Evolutionary conservation across 2,888 invertebrate species (phyloP), one percentile per base, ranked within the genome.

Genomic region (Ophion ellenae): DNA sequence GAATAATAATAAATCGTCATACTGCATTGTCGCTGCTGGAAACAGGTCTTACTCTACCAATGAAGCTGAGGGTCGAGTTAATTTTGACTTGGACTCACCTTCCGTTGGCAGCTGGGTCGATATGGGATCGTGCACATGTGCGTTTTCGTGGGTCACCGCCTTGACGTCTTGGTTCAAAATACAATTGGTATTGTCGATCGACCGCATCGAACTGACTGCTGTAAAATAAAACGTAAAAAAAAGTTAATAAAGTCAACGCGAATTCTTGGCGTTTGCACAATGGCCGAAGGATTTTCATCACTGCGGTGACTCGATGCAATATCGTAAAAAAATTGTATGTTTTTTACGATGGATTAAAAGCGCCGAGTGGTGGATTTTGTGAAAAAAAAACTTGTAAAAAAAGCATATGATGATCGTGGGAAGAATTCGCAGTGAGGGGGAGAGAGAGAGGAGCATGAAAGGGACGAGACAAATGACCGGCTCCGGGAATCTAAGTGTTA

Each of bases 171-270:
- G 97, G 94, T 98, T 97, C 95, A 98, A 95, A 94, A 98, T 97
- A 95, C 98, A 98, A 95, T 97, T 97, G 93, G 97, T 96, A 95
- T 97, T 96, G 95, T 98, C 97, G 96, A 97, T 96, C 94, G 97
- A 97, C 95, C 97, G 97, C 97, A 98, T 97, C 94, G 97, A 97
- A 95, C 97, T 97, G 95, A 97, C 97, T 94, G 97, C 97, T 98
- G 96, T 69, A 97, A 96, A 71, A 69, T 36, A 76, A 71, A 64
- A 61, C 76, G 40, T 40, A 81, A 40, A 40, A 40, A 40, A 40
- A 40, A 0, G 40, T 40, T 40, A 9, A 40, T 1, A 40, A 40
- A 40, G 40, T 40, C 40, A 40, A 40, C 9, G 7, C 40, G 40
- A 40, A 40, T 40, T 40, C 9, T 40, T 6, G 40, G 40, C 40